Conservation (phyloP, 2,888 invertebrate genomes). For the Eupithecia subumbrata region DNA sequence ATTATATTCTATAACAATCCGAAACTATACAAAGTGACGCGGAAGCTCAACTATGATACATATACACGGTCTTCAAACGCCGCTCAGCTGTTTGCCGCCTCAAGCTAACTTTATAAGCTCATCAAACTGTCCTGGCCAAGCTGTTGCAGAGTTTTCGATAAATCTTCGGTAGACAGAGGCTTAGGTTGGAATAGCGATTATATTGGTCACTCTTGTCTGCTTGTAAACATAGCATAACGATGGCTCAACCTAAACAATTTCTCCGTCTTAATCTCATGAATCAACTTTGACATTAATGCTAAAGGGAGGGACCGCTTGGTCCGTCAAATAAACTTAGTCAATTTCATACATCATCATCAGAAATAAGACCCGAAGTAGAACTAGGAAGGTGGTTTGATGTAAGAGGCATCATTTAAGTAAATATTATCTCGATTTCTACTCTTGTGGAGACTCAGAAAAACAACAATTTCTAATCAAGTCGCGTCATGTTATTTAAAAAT, state of each 20-base stretch:
- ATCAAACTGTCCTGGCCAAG: conserved; percentile 51
- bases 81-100: conserved; percentile 24
- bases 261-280: background rate
- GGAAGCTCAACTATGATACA: background rate
- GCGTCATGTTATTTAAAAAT: background rate
- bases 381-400: background rate
- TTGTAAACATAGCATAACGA: background rate
- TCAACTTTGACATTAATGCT: background rate
- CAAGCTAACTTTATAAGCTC: conserved; percentile 51
- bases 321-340: background rate
- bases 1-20: background rate
- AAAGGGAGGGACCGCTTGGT: background rate
- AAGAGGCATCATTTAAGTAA: background rate
- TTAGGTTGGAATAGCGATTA: background rate
- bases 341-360: background rate
- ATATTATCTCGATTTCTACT: background rate
- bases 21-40: background rate
- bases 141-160: conserved; percentile 48
- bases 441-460: background rate
- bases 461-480: background rate
- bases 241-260: background rate
- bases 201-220: background rate
- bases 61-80: conserved; percentile 28
- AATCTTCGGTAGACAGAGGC: conserved; percentile 21
- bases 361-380: background rate